These are phyloP conservation scores for Lithophane socia DNA, from an alignment of 2,888 invertebrate genomes.

Conservation along the genomic window DNA sequence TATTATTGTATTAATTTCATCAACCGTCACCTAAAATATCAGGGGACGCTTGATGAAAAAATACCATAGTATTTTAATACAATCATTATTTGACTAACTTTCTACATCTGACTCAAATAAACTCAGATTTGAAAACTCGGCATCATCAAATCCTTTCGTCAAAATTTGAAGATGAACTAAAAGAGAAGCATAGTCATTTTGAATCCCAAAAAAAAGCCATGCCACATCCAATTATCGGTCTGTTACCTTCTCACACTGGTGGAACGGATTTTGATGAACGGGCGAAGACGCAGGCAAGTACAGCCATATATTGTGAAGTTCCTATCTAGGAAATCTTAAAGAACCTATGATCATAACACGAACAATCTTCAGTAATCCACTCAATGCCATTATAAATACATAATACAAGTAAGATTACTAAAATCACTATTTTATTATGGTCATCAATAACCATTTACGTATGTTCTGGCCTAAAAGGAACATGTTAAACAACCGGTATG, in stretches of 20 bases:
- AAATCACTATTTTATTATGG: conserved; percentile 2
- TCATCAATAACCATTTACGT: conserved; percentile 6
- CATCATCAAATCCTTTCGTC: neutral
- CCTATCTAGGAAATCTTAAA: neutral
- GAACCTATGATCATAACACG: neutral
- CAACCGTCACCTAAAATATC: neutral
- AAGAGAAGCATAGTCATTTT: neutral
- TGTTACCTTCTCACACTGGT: neutral
- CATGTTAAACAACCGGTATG: neutral
- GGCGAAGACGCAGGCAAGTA: neutral
- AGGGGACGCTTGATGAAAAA: no score
- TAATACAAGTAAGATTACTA: conserved; percentile 6
- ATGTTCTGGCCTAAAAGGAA: conserved; percentile 17
- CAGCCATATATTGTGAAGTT: neutral
- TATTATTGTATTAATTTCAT: neutral
- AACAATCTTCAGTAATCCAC: neutral
- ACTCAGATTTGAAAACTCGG: neutral
- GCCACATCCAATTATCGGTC: neutral
- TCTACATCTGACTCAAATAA: neutral
- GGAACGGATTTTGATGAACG: neutral
- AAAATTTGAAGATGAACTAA: neutral
- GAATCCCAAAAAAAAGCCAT: neutral
- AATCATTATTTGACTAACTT: no score
- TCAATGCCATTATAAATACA: conserved; percentile 2
- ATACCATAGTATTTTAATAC: no score